These are phyloP conservation scores for Leptinotarsa peninsularis DNA, from an alignment of 2,888 invertebrate genomes.

Conservation along the genomic window DNA sequence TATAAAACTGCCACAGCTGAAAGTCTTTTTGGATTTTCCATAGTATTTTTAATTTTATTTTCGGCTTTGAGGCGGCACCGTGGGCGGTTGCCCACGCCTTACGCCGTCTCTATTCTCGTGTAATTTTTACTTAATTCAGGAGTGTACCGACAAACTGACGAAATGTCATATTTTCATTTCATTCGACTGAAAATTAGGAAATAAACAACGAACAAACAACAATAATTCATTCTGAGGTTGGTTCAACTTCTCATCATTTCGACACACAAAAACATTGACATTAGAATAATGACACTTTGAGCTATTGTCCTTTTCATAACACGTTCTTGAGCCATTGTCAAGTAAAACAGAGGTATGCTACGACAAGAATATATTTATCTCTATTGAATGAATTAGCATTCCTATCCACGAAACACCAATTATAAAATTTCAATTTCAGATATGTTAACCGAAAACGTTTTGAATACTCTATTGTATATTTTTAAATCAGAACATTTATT, in stretches of 20 bases:
- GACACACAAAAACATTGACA: conserved; percentile 3
- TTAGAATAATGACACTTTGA: conserved; percentile 17
- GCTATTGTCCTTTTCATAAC: conserved; percentile 12
- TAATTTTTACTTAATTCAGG: background rate
- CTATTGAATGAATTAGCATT: conserved; percentile 13
- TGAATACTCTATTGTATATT: background rate
- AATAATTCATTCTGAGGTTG: conserved; percentile 1
- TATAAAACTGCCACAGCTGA: no score
- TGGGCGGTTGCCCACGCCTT: no score
- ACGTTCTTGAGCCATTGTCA: conserved; percentile 9
- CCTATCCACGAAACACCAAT: conserved; percentile 15
- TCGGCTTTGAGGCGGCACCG: no score
- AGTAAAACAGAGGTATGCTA: conserved; percentile 6
- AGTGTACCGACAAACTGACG: background rate
- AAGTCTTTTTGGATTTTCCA: no score
- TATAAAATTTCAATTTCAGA: conserved; percentile 16
- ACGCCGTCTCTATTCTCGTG: background rate
- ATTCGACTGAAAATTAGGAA: background rate
- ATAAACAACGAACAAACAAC: background rate
- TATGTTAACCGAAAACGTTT: background rate
- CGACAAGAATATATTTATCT: conserved; percentile 10
- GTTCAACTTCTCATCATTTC: conserved; percentile 5
- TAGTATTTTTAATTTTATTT: no score
- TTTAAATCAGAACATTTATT: conserved; percentile 11
- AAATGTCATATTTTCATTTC: background rate